Base-by-base conservation (phyloP, 2,113 vertebrate species). In the Ranitomeya imitator region DNA sequence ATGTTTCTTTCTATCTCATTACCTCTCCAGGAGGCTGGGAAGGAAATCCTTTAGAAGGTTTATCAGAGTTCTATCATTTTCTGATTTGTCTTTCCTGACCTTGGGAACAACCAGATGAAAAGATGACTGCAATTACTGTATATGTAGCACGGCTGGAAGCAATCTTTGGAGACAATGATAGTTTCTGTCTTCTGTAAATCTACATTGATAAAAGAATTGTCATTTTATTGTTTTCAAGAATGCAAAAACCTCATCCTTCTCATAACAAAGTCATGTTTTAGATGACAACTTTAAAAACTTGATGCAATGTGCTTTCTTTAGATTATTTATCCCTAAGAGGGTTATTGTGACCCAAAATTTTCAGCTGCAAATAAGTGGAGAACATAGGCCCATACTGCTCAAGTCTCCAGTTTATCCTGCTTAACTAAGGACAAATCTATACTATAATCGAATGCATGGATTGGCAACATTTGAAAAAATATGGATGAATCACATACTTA, bases 31-130 rank as follows among this genome's bases (percentile, higher is more conserved):
- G 78, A 80, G 54, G 54, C 55, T 31, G 78, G 13, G 55, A 80
- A 23, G 21, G 52, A 79, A 79, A 79, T 23, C 54, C n/a, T 79
- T 57, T 55, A 54, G 52, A 79, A 80, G 54, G n/a, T 80, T 80
- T 80, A 80, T 80, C 55, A 80, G 55, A 80, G 10, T 80, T 80
- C 52, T 79, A 79, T 79, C 77, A 79, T 79, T 80, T 80, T 79
- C 12, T 80, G 54, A 59, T 80, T 80, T 80, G 55, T 80, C 78
- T 80, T 59, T 59, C 55, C 23, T 80, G 78, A 80, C 78, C 78
- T 80, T 80, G 78, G 55, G 78, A 80, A 80, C 78, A 80, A 80
- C 57, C 57, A 2, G n/a, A 57, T 80, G 55, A 80, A 80, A 57
- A 80, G 78, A 80, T 80, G 57, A 80, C 78, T 80, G 78, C 57